These are phyloP conservation scores for Sylvicola cinctus DNA, from an alignment of 2,888 invertebrate species.

Conservation along the genomic window DNA sequence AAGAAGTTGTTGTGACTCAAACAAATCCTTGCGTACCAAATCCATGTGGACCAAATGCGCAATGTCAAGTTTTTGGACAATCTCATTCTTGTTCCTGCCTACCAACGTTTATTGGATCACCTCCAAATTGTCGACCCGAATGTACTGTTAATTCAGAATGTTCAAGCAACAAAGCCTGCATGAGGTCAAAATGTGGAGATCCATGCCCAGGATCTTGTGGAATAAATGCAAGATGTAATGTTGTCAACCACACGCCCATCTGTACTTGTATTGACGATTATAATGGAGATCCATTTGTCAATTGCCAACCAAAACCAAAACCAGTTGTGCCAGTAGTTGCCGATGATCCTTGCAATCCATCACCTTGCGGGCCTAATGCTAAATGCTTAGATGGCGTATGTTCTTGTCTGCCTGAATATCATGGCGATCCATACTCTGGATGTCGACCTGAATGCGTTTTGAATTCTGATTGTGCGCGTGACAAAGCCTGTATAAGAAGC, in stretches of 20 bases:
- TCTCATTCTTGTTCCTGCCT: conserved; percentile 45
- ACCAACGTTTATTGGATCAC: conserved; percentile 43
- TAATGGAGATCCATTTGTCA: conserved; percentile 50
- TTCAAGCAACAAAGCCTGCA: conserved; percentile 50
- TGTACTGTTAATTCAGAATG: conserved; percentile 57
- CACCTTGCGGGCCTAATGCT: conserved; percentile 48
- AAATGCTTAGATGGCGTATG: conserved; percentile 45
- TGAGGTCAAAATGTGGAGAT: conserved; percentile 52
- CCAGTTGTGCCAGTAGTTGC: neutral
- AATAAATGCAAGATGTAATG: conserved; percentile 35
- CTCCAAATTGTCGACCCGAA: conserved; percentile 48
- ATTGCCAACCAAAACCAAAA: conserved; percentile 19
- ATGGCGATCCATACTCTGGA: conserved; percentile 50
- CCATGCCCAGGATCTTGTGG: conserved; percentile 70
- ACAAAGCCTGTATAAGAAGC: conserved; percentile 49
- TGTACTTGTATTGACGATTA: conserved; percentile 51
- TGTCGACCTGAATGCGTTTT: conserved; percentile 61
- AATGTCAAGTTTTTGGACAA: conserved; percentile 36
- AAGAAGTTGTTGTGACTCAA: conserved; percentile 14
- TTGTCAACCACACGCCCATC: conserved; percentile 51
- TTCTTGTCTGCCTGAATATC: conserved; percentile 46
- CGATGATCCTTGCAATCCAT: conserved; percentile 43
- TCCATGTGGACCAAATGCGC: conserved; percentile 45
- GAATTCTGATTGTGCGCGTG: conserved; percentile 45
- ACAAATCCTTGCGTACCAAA: conserved; percentile 37